Base-by-base conservation (phyloP, 2,797 vertebrate species). In the Scolopax rusticola region DNA sequence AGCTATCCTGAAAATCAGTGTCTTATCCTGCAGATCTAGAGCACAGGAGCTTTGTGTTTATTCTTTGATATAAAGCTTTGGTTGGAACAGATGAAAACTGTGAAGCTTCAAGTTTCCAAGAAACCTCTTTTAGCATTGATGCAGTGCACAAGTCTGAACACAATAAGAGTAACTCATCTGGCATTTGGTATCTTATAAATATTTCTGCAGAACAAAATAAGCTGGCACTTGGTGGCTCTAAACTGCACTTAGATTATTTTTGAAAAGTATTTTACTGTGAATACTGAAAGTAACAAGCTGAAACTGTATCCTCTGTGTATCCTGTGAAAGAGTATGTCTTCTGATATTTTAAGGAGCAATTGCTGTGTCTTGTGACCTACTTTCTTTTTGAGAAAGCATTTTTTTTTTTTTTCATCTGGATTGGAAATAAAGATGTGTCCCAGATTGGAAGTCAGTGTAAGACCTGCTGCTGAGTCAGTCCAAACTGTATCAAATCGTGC, bases 341-440 rank as follows among this genome's bases (percentile, higher is more conserved):
- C 68, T 65, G 51, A 27, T 95, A 68, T 81, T 94, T 89, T 79
- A 45, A 79, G 80, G 61, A 92, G 51, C 95, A 82, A 78, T 88
- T 94, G 38, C 48, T 95, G 19, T 68, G 33, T 80, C 76, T 91
- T 84, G 19, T 95, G 59, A 73, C 20, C 69, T 61, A 12, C 53
- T 95, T 93, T 68, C 36, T 84, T 73, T 93, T 79, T 86, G 75
- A 74, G 53, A 73, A 83, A 61, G 27, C 25, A 11, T 21, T 47
- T 21, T 47, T 47, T 21, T 20, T 11, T 68, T 92, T 92, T 92
- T 81, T 43, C 51, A 32, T 60, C 61, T 89, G 60, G 12, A 60
- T 70, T 80, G 45, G 33, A 94, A 96, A 96, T 96, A 94, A 96
- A 97, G 38, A 70, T 88, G 20, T 91, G 16, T 84, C 79, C 43